phyloP scores from a whole-genome alignment of 2,113 vertebrate species.

The Chrysochloris asiatica region DNA sequence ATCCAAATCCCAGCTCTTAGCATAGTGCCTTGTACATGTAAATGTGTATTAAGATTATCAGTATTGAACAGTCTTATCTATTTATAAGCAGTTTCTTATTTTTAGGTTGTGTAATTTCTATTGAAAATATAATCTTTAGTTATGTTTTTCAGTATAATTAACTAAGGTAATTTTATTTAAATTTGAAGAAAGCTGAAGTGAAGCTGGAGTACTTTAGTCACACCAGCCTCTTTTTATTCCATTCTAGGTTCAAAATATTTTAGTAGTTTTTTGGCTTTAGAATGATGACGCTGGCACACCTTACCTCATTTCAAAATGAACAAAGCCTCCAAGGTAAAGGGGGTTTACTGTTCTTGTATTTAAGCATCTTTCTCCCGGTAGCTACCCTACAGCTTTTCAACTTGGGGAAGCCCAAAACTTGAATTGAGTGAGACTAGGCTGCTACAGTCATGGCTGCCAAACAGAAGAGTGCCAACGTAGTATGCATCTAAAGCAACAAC shows the following conservation, averaged over 20 bases:
- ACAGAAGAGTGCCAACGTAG: too few relatives aligned
- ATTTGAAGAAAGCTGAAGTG: neutral
- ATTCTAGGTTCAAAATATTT: conserved; percentile 29
- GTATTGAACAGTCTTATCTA: neutral
- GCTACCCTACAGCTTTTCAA: neutral
- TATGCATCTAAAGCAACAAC: neutral
- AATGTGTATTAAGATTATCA: neutral
- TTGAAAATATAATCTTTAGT: neutral
- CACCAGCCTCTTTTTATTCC: neutral
- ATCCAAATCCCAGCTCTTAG: neutral
- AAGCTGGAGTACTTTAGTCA: neutral
- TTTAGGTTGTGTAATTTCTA: neutral
- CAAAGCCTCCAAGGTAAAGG: conserved; percentile 29
- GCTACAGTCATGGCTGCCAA: neutral
- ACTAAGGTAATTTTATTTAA: conserved; percentile 10
- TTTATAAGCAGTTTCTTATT: neutral
- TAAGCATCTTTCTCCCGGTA: neutral
- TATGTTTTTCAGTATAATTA: neutral
- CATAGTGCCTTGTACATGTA: neutral
- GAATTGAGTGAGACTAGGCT: neutral
- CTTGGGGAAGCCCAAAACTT: neutral
- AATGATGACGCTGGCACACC: neutral
- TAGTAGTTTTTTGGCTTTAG: conserved; percentile 36
- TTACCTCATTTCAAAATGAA: conserved; percentile 39
- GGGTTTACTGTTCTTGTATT: neutral